Conservation (phyloP, 2,888 invertebrate species). For the Amphipyra tragopoginis region DNA sequence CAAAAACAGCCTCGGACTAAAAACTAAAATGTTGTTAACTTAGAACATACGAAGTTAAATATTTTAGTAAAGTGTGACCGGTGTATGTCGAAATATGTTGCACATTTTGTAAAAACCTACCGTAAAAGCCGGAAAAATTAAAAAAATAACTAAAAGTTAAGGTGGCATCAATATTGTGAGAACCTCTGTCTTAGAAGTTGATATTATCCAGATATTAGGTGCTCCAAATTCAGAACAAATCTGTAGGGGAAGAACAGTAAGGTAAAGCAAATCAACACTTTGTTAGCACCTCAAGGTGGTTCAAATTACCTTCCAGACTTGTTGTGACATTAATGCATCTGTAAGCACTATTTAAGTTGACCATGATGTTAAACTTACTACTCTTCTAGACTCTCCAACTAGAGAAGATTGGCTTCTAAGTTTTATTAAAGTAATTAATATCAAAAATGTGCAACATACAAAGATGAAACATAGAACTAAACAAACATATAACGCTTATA, state of each 20-base stretch:
- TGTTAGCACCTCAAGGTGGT: too few relatives aligned
- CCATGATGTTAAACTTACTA: too few relatives aligned
- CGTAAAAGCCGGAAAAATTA: conserved; percentile 1
- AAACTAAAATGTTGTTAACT: conserved; percentile 82
- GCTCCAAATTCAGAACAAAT: conserved; percentile 14
- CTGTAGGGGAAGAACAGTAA: background rate
- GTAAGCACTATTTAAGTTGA: too few relatives aligned
- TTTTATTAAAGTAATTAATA: too few relatives aligned
- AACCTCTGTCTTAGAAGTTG: too few relatives aligned
- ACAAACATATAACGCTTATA: conserved; percentile 72
- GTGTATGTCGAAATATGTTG: conserved; percentile 38
- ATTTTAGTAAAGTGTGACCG: conserved; percentile 72
- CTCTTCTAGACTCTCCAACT: too few relatives aligned
- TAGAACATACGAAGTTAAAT: conserved; percentile 78
- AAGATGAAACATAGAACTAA: conserved; percentile 49
- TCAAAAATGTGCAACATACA: conserved; percentile 38
- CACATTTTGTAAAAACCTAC: conserved; percentile 32
- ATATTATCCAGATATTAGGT: background rate
- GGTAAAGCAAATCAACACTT: too few relatives aligned
- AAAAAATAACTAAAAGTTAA: too few relatives aligned
- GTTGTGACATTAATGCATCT: too few relatives aligned
- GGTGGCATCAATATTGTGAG: too few relatives aligned
- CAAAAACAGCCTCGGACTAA: conserved; percentile 62
- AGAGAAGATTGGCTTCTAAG: too few relatives aligned
- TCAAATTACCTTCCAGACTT: too few relatives aligned